Conservation (phyloP, 2,888 invertebrate species). For the Drosophila basisetae region DNA sequence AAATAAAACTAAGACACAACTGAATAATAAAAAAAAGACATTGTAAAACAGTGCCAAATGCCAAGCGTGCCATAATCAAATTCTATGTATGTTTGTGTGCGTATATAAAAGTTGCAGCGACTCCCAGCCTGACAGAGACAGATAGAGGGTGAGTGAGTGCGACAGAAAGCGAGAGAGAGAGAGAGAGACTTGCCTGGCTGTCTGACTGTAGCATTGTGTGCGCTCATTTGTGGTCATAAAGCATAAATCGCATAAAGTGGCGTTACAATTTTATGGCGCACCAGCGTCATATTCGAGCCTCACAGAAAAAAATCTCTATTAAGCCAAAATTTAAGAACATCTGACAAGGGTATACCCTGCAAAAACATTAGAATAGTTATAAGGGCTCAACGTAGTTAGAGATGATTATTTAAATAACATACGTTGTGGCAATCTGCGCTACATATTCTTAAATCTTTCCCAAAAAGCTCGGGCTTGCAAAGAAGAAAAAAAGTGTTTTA, state of each 20-base stretch:
- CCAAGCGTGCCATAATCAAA: constrained; percentile 69
- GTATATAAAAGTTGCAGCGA: constrained; percentile 61
- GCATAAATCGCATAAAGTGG: constrained; percentile 82
- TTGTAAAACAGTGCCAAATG: constrained; percentile 47
- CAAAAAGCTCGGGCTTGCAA: background rate
- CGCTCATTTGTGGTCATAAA: constrained; percentile 80
- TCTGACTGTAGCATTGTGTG: constrained; percentile 58
- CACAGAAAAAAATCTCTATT: constrained; percentile 30
- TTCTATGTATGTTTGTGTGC: constrained; percentile 49
- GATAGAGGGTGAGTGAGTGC: background rate
- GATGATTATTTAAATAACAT: background rate
- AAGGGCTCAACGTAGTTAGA: background rate
- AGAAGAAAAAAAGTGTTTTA: background rate
- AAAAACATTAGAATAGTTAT: background rate
- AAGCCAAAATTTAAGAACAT: background rate
- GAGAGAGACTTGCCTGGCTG: constrained; percentile 36
- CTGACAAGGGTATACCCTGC: constrained; percentile 16
- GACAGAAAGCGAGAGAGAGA: background rate
- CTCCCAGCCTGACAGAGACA: background rate
- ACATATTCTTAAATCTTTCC: background rate
- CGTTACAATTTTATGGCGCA: constrained; percentile 79
- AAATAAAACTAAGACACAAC: constrained; percentile 24
- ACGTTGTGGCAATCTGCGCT: background rate
- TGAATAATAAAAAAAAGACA: constrained; percentile 17
- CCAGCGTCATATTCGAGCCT: constrained; percentile 62